phyloP scores from a whole-genome alignment of 2,797 vertebrate species.

The Coregonus suidteri region DNA sequence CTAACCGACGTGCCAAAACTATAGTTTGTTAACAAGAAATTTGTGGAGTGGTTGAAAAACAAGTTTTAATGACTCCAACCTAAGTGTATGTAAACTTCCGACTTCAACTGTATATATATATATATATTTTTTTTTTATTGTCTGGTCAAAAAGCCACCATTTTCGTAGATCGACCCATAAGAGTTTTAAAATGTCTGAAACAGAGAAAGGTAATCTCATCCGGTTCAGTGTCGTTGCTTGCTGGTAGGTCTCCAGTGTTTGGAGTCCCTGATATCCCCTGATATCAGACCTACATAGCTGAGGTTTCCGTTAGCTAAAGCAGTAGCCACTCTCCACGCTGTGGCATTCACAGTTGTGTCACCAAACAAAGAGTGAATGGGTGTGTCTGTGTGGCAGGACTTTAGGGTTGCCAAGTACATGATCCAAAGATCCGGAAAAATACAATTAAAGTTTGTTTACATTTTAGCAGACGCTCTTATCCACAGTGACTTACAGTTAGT shows the following conservation, averaged over 20 bases:
- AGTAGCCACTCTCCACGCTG: constrained; percentile 25
- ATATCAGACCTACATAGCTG: not conserved
- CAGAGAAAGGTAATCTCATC: not conserved
- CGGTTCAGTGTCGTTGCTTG: not conserved
- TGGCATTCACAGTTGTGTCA: constrained; percentile 43
- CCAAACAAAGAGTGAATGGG: constrained; percentile 36
- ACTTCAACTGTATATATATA: too few relatives aligned
- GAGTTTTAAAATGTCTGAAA: not conserved
- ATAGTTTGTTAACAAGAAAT: too few relatives aligned
- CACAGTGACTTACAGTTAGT: too few relatives aligned
- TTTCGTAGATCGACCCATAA: too few relatives aligned
- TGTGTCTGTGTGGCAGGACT: constrained; percentile 34
- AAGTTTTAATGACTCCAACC: too few relatives aligned
- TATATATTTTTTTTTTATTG: too few relatives aligned
- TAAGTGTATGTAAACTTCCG: too few relatives aligned
- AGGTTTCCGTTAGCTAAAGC: not conserved
- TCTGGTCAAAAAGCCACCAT: too few relatives aligned
- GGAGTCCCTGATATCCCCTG: not conserved
- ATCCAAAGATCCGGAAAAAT: not conserved
- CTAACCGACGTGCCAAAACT: too few relatives aligned
- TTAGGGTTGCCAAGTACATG: constrained; percentile 27
- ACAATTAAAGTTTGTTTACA: too few relatives aligned
- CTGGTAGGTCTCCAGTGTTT: not conserved
- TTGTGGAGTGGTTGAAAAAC: too few relatives aligned
- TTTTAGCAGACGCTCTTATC: too few relatives aligned